Percentiles rank a stretch among this genome's conserved stretches.
Evolutionary conservation across 2,113 vertebrate genomes (phyloP).

Genomic region (Lampris megalopsis): DNA sequence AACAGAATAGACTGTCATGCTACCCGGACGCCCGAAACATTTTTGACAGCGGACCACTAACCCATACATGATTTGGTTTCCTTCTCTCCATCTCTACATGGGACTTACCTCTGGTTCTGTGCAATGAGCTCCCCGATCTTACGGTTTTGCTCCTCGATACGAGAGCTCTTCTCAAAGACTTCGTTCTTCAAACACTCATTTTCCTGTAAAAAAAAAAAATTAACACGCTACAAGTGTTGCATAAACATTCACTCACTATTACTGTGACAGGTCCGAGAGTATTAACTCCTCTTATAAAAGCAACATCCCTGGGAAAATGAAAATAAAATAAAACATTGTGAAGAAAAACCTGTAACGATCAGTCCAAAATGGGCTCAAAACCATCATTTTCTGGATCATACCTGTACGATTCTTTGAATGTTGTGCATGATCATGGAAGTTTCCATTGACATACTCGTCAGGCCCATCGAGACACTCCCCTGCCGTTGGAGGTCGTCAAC

Average conservation of each 20-base stretch:
- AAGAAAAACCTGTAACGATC: not conserved
- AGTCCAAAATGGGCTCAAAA: not conserved
- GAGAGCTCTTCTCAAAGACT: constrained; percentile 93
- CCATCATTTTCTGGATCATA: constrained; percentile 50
- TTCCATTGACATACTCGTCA: constrained; percentile 92
- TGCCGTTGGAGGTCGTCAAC: constrained; percentile 91
- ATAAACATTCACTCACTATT: not conserved
- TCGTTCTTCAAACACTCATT: constrained; percentile 97
- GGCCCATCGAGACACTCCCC: constrained; percentile 72
- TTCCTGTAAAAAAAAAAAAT: constrained; percentile 84
- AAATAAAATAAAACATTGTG: not conserved
- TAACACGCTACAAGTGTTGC: not conserved
- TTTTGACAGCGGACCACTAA: too few species aligned
- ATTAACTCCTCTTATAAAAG: too few species aligned
- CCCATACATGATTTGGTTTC: not conserved
- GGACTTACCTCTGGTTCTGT: constrained; percentile 93
- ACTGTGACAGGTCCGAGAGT: not conserved
- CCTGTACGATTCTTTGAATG: constrained; percentile 96
- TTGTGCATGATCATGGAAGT: constrained; percentile 95
- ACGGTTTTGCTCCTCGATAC: constrained; percentile 95
- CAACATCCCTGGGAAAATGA: too few species aligned
- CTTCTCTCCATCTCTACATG: not conserved
- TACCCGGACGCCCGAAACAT: too few species aligned
- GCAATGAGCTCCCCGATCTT: constrained; percentile 95
- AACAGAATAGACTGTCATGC: too few species aligned